phyloP scores from a whole-genome alignment of 1,140 invertebrate species.

The Telenomus remus region DNA sequence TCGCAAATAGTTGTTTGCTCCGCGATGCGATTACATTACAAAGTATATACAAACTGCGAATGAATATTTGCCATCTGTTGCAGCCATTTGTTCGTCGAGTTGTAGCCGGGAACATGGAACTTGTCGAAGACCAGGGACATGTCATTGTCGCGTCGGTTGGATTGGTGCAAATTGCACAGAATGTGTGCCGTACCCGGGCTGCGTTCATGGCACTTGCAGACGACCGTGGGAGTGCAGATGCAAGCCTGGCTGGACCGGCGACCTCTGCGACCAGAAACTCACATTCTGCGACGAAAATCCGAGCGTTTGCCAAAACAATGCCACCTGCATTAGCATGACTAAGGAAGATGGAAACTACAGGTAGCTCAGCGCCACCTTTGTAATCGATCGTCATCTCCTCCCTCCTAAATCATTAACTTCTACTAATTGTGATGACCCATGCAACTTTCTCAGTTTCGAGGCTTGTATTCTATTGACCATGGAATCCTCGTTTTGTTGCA shows the following conservation, averaged over 20 bases:
- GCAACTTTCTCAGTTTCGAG: too few species aligned
- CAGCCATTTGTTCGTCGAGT: constrained; percentile 87
- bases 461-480: too few species aligned
- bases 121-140: constrained; percentile 85
- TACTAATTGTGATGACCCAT: too few species aligned
- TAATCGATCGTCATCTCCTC: too few species aligned
- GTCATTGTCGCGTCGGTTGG: constrained; percentile 92
- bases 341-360: constrained; percentile 84
- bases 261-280: constrained; percentile 90
- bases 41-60: constrained; percentile 45
- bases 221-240: constrained; percentile 93
- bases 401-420: too few species aligned
- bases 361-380: constrained; percentile 69
- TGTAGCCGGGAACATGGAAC: constrained; percentile 90
- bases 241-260: constrained; percentile 89
- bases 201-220: constrained; percentile 87
- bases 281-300: constrained; percentile 85
- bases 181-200: constrained; percentile 90
- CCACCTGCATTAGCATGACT: constrained; percentile 85
- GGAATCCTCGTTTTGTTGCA: too few species aligned
- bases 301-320: constrained; percentile 84
- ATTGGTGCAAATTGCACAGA: constrained; percentile 86
- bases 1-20: constrained; percentile 35
- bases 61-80: constrained; percentile 54
- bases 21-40: constrained; percentile 41